Conservation (phyloP, 2,797 vertebrate genomes). For the Enteromius radiatus region DNA sequence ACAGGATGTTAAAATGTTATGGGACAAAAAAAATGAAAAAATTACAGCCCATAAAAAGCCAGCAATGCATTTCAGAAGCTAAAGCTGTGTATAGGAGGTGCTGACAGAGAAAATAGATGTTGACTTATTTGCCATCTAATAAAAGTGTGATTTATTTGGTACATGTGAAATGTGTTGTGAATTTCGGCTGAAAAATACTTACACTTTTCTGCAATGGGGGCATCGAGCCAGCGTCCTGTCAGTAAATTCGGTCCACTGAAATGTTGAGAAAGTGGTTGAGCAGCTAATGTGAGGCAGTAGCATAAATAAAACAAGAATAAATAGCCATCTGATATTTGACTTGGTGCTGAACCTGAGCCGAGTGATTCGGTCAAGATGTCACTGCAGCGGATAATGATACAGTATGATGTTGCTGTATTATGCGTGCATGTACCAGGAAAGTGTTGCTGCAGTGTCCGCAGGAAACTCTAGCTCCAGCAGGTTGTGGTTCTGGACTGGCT, state of each 20-base stretch:
- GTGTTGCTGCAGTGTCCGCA: slow-evolving; percentile 95
- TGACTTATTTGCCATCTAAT: neutral
- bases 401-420: neutral
- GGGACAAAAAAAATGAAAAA: neutral
- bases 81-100: neutral
- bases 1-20: neutral
- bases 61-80: neutral
- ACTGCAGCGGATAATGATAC: neutral
- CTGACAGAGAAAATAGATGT: neutral
- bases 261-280: slow-evolving; percentile 54
- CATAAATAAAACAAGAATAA: slow-evolving; percentile 31
- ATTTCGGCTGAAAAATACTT: slow-evolving; percentile 70
- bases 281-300: neutral
- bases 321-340: slow-evolving; percentile 24
- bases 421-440: slow-evolving; percentile 82
- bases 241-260: slow-evolving; percentile 94
- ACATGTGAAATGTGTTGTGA: neutral
- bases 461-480: slow-evolving; percentile 87
- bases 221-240: slow-evolving; percentile 91
- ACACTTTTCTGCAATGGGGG: slow-evolving; percentile 97
- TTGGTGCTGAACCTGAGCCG: slow-evolving; percentile 8
- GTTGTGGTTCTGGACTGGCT: slow-evolving; percentile 89
- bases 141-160: neutral
- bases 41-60: neutral
- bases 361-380: slow-evolving; percentile 19